Conservation (phyloP, 2,888 invertebrate species). For the Drosophila siamana region DNA sequence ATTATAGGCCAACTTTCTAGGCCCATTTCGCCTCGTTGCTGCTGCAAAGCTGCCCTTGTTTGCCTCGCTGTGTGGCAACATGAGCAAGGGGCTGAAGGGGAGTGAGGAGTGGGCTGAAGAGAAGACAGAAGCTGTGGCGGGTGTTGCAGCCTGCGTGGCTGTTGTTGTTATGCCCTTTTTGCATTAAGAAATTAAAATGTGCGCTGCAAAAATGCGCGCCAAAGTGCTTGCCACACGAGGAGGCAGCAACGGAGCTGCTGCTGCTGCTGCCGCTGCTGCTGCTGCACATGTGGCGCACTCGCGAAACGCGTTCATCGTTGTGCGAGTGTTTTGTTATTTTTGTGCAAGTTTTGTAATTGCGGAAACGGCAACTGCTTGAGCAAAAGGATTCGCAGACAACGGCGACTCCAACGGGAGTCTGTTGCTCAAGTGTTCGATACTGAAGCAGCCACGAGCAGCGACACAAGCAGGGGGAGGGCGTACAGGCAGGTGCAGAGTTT, state of each 20-base stretch:
- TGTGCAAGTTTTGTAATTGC: conserved; percentile 80
- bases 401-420: conserved; percentile 29
- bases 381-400: conserved; percentile 36
- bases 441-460: not conserved
- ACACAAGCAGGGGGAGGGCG: too few relatives aligned
- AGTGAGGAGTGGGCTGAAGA: not conserved
- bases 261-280: conserved; percentile 13
- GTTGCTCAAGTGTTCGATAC: conserved; percentile 74
- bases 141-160: not conserved
- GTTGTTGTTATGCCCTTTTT: conserved; percentile 68
- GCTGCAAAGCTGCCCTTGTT: not conserved
- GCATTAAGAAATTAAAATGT: conserved; percentile 79
- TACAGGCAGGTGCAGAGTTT: not conserved
- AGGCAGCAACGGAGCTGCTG: conserved; percentile 1
- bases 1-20: not conserved
- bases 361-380: conserved; percentile 70
- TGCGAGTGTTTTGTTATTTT: conserved; percentile 78
- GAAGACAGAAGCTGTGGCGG: not conserved
- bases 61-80: not conserved
- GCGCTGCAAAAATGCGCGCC: conserved; percentile 68
- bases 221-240: conserved; percentile 29
- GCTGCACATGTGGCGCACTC: conserved; percentile 69
- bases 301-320: conserved; percentile 45
- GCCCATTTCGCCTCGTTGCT: not conserved
- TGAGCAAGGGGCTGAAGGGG: too few relatives aligned